A percentile compares a stretch with the other conserved stretches of the same genome.
phyloP scores from a whole-genome alignment of 2,888 invertebrate genomes.

The Alsophila aescularia region DNA sequence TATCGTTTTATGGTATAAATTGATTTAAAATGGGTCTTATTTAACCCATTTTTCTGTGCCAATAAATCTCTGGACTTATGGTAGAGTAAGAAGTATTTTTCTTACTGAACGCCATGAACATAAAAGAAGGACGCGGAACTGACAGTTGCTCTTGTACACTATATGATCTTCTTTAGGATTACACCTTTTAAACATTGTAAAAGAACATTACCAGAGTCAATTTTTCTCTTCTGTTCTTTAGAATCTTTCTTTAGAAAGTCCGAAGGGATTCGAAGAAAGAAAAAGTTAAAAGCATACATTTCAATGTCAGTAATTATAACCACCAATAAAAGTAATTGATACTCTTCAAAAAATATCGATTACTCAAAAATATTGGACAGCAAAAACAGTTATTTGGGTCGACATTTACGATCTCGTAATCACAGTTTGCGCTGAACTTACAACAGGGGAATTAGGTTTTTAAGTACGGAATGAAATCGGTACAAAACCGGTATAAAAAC shows the following conservation, averaged over 20 bases:
- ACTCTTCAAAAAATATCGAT: constrained; percentile 47
- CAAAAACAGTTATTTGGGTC: constrained; percentile 55
- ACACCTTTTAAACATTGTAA: too few relatives aligned
- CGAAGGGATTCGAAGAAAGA: too few relatives aligned
- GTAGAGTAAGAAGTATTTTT: background rate
- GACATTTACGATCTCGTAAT: constrained; percentile 63
- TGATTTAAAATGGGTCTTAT: constrained; percentile 60
- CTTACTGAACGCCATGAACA: background rate
- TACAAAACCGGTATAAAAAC: constrained; percentile 2
- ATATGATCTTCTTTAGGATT: too few relatives aligned
- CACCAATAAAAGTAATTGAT: constrained; percentile 52
- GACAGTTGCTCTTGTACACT: too few relatives aligned
- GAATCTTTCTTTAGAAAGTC: too few relatives aligned
- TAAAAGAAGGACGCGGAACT: background rate
- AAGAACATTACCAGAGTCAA: too few relatives aligned
- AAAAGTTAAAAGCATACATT: background rate
- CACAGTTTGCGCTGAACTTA: constrained; percentile 54
- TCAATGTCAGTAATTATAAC: constrained; percentile 7
- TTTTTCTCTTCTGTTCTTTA: too few relatives aligned
- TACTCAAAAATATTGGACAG: constrained; percentile 44
- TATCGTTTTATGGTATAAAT: constrained; percentile 54
- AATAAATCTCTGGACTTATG: constrained; percentile 27
- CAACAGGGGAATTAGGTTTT: constrained; percentile 40
- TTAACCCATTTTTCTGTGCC: constrained; percentile 33
- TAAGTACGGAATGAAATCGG: background rate